Evolutionary conservation across 2,888 invertebrate genomes (phyloP), one percentile per base, ranked within the genome.

Genomic region (Thelaira solivaga): DNA sequence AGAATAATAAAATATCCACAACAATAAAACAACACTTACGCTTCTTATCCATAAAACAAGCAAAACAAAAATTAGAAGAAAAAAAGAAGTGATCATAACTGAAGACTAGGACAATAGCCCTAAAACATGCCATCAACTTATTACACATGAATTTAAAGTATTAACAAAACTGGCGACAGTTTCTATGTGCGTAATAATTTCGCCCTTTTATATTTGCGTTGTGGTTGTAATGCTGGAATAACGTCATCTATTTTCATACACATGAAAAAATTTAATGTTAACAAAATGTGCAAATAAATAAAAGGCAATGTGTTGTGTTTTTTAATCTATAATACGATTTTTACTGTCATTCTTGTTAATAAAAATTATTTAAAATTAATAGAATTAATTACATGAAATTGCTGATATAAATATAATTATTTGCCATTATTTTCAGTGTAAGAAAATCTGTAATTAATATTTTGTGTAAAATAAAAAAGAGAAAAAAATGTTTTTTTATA

Each of bases 161-260:
- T 62, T 74, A 69, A 74, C 65, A 67, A 65, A 53, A 53, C 71
- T 78, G 78, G 69, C 74, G 78, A 78, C 74, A 74, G 53, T 71
- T 74, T n/a, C 31, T 57, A 13, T 31, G n/a, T n/a, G n/a, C n/a
- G n/a, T n/a, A n/a, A 45, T 5, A 26, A 4, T 41, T 29, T 49
- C 5, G 13, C 51, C 8, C 8, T 13, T 43, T 1, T 51, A n/a
- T 41, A 34, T 16, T n/a, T 2, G 0, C 43, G 6, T 8, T 22
- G 10, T 59, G n/a, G 5, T 49, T 45, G 31, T 24, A 13, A 10
- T 2, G 16, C 7, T 7, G 6, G 16, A 39, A n/a, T n/a, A n/a
- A n/a, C n/a, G n/a, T n/a, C 13, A 39, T 13, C 13, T 13, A 13
- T 5, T 13, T 39, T 39, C 1, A 39, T 67, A 45, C 67, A 67